These are phyloP conservation scores for Elgaria multicarinata DNA, from an alignment of 2,113 vertebrate species.

Conservation along the genomic window DNA sequence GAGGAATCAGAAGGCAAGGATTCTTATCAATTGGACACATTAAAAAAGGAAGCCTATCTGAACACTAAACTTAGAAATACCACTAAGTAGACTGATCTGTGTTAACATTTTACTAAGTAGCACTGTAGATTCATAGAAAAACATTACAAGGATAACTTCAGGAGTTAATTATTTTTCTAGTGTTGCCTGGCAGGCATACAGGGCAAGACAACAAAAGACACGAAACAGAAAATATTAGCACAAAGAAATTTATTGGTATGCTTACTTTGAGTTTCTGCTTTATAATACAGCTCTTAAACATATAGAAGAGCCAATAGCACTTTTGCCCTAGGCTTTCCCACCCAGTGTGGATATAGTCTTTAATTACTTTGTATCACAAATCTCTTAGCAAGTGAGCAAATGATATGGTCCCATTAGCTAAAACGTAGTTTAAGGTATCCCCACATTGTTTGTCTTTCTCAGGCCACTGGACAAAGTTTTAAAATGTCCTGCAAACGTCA, in stretches of 20 bases:
- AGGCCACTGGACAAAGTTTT: not conserved
- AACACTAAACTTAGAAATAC: not conserved
- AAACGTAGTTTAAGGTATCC: not conserved
- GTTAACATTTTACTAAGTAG: not conserved
- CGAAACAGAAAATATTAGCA: not conserved
- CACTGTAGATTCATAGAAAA: not conserved
- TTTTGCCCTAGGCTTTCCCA: not conserved
- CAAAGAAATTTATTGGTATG: not conserved
- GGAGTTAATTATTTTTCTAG: not conserved
- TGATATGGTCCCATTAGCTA: not conserved
- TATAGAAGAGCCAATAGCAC: not conserved
- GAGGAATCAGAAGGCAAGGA: not conserved
- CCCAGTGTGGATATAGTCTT: not conserved
- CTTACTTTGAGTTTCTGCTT: not conserved
- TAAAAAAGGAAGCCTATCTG: not conserved
- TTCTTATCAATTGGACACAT: not conserved
- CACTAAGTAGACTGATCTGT: not conserved
- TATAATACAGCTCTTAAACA: not conserved
- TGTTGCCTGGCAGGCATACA: not conserved
- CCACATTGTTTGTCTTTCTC: not conserved
- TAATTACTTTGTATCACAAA: not conserved
- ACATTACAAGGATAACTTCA: not conserved
- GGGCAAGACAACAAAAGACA: not conserved
- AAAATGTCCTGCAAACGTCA: not conserved
- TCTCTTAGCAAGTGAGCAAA: not conserved